Conservation (phyloP, 2,888 invertebrate species). For the Allophyes oxyacanthae region DNA sequence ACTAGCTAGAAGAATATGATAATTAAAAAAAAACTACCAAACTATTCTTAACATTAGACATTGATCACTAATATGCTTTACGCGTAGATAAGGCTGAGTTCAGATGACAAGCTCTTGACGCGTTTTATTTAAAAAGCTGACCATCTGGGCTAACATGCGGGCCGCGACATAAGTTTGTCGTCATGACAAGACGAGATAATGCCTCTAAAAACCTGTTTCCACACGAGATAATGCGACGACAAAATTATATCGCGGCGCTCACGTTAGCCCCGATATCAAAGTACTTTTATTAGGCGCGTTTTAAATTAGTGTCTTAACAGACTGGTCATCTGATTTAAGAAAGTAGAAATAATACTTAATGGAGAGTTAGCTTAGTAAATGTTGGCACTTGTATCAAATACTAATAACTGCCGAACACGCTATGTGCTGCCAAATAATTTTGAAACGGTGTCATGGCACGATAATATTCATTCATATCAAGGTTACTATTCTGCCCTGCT, state of each 20-base stretch:
- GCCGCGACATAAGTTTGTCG: too few species aligned
- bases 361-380: neutral
- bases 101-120: too few species aligned
- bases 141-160: too few species aligned
- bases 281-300: neutral
- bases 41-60: neutral
- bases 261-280: too few species aligned
- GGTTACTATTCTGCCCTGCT: slow-evolving; percentile 5
- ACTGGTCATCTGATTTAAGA: neutral
- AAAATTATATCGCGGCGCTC: too few species aligned
- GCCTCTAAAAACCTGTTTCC: too few species aligned
- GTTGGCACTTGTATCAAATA: neutral
- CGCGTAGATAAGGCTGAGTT: neutral
- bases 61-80: slow-evolving; percentile 2
- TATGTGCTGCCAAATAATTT: slow-evolving; percentile 78
- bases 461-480: slow-evolving; percentile 39
- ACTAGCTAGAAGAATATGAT: neutral
- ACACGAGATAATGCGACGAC: too few species aligned
- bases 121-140: too few species aligned
- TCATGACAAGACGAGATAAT: too few species aligned
- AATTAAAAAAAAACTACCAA: slow-evolving; percentile 1
- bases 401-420: slow-evolving; percentile 75
- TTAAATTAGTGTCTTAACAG: neutral
- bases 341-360: neutral
- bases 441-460: slow-evolving; percentile 70